phyloP scores from a whole-genome alignment of 2,113 vertebrate genomes.

The Mugil cephalus region DNA sequence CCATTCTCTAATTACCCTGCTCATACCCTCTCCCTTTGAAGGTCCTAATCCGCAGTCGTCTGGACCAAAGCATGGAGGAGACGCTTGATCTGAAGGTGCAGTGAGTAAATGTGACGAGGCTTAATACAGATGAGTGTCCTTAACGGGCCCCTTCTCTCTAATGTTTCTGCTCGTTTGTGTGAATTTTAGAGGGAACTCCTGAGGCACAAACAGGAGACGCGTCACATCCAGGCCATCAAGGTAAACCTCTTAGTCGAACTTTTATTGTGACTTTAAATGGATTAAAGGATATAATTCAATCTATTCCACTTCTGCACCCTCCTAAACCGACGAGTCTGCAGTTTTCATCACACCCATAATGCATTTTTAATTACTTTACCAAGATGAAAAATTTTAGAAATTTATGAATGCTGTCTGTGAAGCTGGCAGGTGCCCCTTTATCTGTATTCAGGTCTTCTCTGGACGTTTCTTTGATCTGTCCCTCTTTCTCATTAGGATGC shows the following conservation, averaged over 20 bases:
- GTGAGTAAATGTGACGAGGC: constrained; percentile 64
- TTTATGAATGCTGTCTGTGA: constrained; percentile 11
- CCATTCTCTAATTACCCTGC: constrained; percentile 62
- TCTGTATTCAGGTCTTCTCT: constrained; percentile 51
- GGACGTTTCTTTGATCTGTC: constrained; percentile 58
- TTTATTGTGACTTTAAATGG: constrained; percentile 23
- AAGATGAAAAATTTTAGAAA: not conserved
- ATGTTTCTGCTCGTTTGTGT: constrained; percentile 44
- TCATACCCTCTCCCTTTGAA: constrained; percentile 74
- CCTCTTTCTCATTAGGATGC: constrained; percentile 88
- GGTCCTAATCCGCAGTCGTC: constrained; percentile 93
- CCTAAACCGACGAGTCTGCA: constrained; percentile 2
- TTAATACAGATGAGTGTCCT: constrained; percentile 45
- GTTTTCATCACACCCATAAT: not conserved
- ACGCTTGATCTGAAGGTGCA: constrained; percentile 94
- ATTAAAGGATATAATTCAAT: constrained; percentile 46
- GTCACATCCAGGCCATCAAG: constrained; percentile 97
- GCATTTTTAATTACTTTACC: not conserved
- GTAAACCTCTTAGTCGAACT: constrained; percentile 80
- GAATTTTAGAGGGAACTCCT: constrained; percentile 90
- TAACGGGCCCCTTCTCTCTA: constrained; percentile 7
- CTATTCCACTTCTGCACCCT: not conserved
- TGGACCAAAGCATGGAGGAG: constrained; percentile 96
- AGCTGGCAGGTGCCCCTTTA: constrained; percentile 36
- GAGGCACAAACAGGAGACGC: constrained; percentile 94